Base-by-base conservation (phyloP, 2,888 invertebrate species). In the Eledona agricola region DNA sequence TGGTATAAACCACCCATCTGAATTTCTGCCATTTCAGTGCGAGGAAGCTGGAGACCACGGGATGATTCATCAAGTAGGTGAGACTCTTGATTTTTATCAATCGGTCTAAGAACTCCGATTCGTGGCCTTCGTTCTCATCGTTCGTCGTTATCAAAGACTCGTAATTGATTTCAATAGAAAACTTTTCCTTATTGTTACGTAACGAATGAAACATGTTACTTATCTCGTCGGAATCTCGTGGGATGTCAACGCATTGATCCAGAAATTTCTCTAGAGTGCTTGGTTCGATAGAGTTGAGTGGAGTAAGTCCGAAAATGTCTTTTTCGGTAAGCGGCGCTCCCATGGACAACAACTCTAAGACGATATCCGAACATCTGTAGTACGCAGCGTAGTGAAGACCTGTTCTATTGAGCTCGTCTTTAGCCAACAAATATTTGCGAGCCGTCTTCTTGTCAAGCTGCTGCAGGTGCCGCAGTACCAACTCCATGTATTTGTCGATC, bases 1-100 rank as follows among this genome's bases (percentile, higher is more conserved):
- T 37, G 2, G 16, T 2, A 29, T 23, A 45, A 16, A 35, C 13
- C 0, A 17, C 19, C 34, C 43, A 51, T 9, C 11, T 28, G n/a
- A 37, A 51, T 10, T 22, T 25, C 3, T 11, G 17, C 51, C 43
- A 51, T 15, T 51, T 51, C 1, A 51, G 22, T 7, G 25, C 25
- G 1, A 51, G n/a, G 17, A 45, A 51, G 16, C 51, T 51, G 6
- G 34, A 35, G 2, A 43, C 37, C 0, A 45, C 51, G 9, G 51
- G 43, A 29, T 51, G 51, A 13, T 37, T 51, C 3, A 51, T 6
- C 4, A 23, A 32, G 12, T 32, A 22, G 1, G 35, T 35, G 15
- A 51, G 31, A 7, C 45, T 45, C 12, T 43, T 45, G 1, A 22
- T 29, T 37, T 51, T 43, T 2, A 51, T 19, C 29, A 51, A 10